Base-by-base conservation (phyloP, 2,888 invertebrate species). In the Ochropleura leucogaster region DNA sequence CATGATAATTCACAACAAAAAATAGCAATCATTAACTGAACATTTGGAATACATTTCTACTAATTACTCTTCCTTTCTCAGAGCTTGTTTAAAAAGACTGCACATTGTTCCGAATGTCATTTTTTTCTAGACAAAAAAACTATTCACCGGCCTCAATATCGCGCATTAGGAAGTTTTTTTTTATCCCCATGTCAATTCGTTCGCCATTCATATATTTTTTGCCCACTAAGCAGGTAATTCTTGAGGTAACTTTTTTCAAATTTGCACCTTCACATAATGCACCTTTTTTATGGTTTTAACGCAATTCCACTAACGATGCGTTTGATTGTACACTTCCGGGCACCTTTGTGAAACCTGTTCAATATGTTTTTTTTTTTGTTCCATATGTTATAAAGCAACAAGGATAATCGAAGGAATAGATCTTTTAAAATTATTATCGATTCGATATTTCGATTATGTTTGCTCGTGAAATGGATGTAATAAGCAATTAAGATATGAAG, bases 221-320 rank as follows among this genome's bases (percentile, higher is more conserved):
- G 85, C 73, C 62, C 74, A 70, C 62, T 62, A 72, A 74, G 77
- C 90, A 90, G 91, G 91, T 91, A 91, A 82, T 79, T 80, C 88
- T 88, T 86, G 81, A 80, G 87, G 80, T 86, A 80, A 84, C 87
- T 90, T 92, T 92, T 93, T 93, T 92, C 90, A 85, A 93, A 94
- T 95, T 95, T 93, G 93, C 94, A 94, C 94, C 94, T 90, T 89
- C 83, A 87, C 89, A 90, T 91, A 90, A 94, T 91, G 90, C 87
- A 80, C 82, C 90, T 94, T 94, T 85, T 95, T 94, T 93, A 92
- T 91, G 90, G 89, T 84, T 91, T 92, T 94, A 91, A 91, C 87
- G 89, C 90, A 92, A 94, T 94, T 93, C 90, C 83, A 89, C 92
- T 94, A 95, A 95, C 94, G 94, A 94, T 92, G 90, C 90, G 88